phyloP scores from a whole-genome alignment of 1,140 invertebrate species.

The Aphelinus certus region DNA sequence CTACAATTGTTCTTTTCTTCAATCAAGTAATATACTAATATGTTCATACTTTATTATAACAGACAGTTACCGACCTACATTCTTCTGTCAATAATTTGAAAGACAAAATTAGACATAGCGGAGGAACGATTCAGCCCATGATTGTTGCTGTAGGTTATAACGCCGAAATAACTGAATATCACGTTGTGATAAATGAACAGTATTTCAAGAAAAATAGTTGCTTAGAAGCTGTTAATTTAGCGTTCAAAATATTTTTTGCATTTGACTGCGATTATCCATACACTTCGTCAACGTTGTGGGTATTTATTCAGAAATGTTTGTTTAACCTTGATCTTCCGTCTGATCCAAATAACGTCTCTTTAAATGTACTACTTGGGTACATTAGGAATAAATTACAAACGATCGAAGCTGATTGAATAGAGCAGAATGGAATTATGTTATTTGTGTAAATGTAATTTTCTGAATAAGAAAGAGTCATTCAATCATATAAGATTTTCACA shows the following conservation, averaged over 20 bases:
- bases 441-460: not conserved
- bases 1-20: no score
- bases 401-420: no score
- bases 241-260: slow-evolving; percentile 24
- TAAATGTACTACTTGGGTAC: slow-evolving; percentile 16
- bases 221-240: slow-evolving; percentile 12
- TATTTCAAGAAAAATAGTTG: not conserved
- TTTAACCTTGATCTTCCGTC: slow-evolving; percentile 5
- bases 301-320: slow-evolving; percentile 28
- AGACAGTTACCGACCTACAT: not conserved
- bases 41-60: no score
- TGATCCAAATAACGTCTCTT: slow-evolving; percentile 5
- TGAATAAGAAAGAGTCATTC: not conserved
- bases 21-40: no score
- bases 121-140: slow-evolving; percentile 22
- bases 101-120: not conserved
- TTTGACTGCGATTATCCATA: slow-evolving; percentile 30
- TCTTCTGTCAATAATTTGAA: not conserved
- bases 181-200: slow-evolving; percentile 21
- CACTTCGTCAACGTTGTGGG: slow-evolving; percentile 7
- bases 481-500: not conserved
- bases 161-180: not conserved
- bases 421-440: not conserved
- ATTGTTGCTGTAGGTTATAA: slow-evolving; percentile 14
- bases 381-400: not conserved